Conservation (phyloP, 2,797 vertebrate genomes). For the Synaphobranchus kaupii region DNA sequence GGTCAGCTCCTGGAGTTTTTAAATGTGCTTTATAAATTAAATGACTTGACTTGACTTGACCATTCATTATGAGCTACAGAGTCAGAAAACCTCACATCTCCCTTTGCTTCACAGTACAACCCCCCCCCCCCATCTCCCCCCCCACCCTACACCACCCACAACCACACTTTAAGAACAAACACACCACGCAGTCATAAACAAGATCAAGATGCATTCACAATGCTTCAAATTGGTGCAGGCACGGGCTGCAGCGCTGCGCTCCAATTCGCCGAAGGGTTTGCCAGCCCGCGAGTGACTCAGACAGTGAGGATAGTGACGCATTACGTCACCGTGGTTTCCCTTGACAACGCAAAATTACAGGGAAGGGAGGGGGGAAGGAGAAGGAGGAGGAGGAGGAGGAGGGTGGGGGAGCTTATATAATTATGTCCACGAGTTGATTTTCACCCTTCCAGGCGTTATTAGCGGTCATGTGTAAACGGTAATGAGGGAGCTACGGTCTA, state of each 20-base stretch:
- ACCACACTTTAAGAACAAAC: neutral
- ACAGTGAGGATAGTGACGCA: neutral
- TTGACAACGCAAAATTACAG: conserved; percentile 1
- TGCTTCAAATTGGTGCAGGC: neutral
- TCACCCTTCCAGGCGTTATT: neutral
- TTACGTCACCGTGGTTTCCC: conserved; percentile 14
- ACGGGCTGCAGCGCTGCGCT: neutral
- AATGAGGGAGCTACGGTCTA: neutral
- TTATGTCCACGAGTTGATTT: neutral
- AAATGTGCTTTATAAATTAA: no score
- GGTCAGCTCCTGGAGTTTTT: no score
- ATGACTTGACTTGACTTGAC: no score
- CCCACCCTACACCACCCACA: no score
- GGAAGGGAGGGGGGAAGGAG: neutral
- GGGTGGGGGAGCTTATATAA: neutral
- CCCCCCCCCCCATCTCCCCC: neutral
- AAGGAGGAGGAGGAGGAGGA: neutral
- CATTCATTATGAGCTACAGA: neutral
- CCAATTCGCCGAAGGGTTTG: neutral
- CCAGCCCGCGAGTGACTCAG: conserved; percentile 4
- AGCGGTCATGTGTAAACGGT: neutral
- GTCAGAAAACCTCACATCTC: neutral
- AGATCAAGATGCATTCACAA: neutral
- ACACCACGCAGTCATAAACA: neutral
- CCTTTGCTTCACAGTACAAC: neutral